These are phyloP conservation scores for Chloroceryle inda DNA, from an alignment of 2,797 vertebrate genomes.

Conservation along the genomic window DNA sequence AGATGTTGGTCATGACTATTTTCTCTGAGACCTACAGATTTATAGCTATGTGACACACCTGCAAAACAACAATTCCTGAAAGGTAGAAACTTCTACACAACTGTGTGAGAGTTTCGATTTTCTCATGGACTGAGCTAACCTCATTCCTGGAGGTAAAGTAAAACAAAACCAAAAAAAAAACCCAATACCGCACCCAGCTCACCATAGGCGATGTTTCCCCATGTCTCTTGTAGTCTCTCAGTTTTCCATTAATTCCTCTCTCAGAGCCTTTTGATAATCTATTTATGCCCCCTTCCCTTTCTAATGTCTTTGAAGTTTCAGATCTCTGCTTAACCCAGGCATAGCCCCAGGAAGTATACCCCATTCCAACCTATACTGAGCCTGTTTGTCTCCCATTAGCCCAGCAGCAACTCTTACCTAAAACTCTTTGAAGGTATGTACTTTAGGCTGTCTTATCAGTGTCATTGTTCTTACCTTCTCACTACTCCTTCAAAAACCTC, in stretches of 20 bases:
- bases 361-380: neutral
- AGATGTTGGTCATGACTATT: neutral
- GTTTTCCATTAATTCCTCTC: neutral
- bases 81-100: neutral
- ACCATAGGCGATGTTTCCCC: neutral
- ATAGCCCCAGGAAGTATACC: slow-evolving; percentile 23
- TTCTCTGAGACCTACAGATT: neutral
- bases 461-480: slow-evolving; percentile 34
- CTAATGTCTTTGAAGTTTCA: slow-evolving; percentile 53
- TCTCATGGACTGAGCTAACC: neutral
- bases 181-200: neutral
- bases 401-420: slow-evolving; percentile 31
- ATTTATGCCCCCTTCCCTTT: neutral
- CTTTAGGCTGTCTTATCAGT: slow-evolving; percentile 40
- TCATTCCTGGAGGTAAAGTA: neutral
- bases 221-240: neutral
- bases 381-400: slow-evolving; percentile 17
- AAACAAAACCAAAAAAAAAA: neutral
- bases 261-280: slow-evolving; percentile 7
- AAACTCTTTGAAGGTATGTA: slow-evolving; percentile 48
- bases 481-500: neutral
- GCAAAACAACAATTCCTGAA: neutral
- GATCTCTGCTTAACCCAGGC: slow-evolving; percentile 5
- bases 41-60: neutral
- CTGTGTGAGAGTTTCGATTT: neutral